These are phyloP conservation scores for Ecliptopera silaceata DNA, from an alignment of 2,888 invertebrate genomes.

Conservation along the genomic window DNA sequence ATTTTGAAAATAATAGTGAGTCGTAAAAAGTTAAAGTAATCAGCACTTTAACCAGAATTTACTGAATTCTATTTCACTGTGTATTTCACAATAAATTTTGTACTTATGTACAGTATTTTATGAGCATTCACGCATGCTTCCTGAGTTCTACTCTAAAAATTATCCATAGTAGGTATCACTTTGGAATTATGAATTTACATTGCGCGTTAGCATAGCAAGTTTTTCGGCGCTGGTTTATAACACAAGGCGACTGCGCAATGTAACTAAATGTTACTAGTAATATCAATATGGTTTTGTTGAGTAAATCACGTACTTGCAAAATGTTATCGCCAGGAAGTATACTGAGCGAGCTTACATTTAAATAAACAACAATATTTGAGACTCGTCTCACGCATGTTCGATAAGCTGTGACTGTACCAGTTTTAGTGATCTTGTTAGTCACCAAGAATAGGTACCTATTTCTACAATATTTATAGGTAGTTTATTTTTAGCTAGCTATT, in stretches of 20 bases:
- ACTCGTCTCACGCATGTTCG: background rate
- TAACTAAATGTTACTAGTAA: too few relatives aligned
- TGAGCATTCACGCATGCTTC: background rate
- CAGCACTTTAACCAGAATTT: background rate
- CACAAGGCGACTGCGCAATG: too few relatives aligned
- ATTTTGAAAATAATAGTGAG: background rate
- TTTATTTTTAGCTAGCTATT: too few relatives aligned
- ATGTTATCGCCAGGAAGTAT: background rate
- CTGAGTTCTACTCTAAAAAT: background rate
- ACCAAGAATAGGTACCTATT: too few relatives aligned
- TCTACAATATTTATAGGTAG: too few relatives aligned
- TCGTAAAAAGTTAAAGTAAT: background rate
- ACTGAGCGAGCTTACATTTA: background rate
- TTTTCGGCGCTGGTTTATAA: too few relatives aligned
- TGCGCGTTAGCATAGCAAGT: too few relatives aligned
- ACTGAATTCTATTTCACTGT: background rate
- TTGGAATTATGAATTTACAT: too few relatives aligned
- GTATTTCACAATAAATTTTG: background rate
- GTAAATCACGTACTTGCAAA: too few relatives aligned
- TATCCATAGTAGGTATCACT: too few relatives aligned
- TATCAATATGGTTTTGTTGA: too few relatives aligned
- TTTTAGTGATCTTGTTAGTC: too few relatives aligned
- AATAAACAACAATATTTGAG: background rate
- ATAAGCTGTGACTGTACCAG: background rate
- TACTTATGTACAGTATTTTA: background rate